These are phyloP conservation scores for Paracanthobrama guichenoti DNA, from an alignment of 2,113 vertebrate genomes.

Conservation along the genomic window DNA sequence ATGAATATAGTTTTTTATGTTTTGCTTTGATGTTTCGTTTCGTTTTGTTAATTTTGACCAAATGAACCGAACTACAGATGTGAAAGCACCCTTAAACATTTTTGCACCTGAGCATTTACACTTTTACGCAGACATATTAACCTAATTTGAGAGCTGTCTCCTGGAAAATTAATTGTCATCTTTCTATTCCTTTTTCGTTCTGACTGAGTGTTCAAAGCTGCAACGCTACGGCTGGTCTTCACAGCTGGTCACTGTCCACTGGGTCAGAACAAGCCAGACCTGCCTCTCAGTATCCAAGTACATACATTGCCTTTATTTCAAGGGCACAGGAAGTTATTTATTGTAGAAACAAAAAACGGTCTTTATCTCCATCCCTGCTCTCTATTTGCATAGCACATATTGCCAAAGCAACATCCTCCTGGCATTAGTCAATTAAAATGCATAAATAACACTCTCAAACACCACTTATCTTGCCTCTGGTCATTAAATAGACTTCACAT, in stretches of 20 bases:
- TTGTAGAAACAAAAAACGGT: not conserved
- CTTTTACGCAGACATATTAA: not conserved
- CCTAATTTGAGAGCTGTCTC: not conserved
- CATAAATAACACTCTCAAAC: not conserved
- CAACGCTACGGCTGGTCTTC: not conserved
- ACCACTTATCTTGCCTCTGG: not conserved
- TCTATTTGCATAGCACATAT: not conserved
- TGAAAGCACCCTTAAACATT: not conserved
- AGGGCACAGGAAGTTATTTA: slow-evolving; percentile 2
- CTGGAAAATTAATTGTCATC: not conserved
- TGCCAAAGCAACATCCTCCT: not conserved
- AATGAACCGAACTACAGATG: no score
- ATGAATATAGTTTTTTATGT: no score
- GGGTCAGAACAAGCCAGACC: not conserved
- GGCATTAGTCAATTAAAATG: slow-evolving; percentile 1
- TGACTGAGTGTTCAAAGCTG: not conserved
- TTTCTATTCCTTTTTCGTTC: not conserved
- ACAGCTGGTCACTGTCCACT: not conserved
- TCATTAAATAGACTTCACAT: not conserved
- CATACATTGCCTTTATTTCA: not conserved
- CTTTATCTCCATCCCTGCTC: not conserved
- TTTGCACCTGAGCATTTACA: not conserved
- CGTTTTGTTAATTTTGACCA: no score
- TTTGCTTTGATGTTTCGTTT: no score
- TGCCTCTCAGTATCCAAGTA: not conserved